Evolutionary conservation across 2,888 invertebrate genomes (phyloP).

Genomic region (Cerastoderma edule): DNA sequence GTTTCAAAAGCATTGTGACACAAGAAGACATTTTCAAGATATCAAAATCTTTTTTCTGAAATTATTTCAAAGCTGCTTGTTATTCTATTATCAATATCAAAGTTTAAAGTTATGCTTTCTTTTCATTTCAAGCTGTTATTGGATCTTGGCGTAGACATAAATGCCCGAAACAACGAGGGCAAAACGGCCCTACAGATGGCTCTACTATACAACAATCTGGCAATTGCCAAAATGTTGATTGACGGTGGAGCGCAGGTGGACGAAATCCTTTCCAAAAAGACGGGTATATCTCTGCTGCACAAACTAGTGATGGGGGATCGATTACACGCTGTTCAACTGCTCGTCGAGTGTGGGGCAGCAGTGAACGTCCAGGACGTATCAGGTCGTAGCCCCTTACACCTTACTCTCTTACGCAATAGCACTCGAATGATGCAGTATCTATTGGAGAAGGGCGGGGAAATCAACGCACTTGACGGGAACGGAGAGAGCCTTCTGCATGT

Average conservation of each 20-base stretch:
- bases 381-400: constrained; percentile 72
- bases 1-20: too few relatives aligned
- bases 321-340: constrained; percentile 63
- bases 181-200: constrained; percentile 68
- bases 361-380: constrained; percentile 66
- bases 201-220: constrained; percentile 68
- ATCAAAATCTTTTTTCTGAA: too few relatives aligned
- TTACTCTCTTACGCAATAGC: constrained; percentile 68
- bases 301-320: constrained; percentile 71
- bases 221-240: constrained; percentile 68
- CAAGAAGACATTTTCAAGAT: too few relatives aligned
- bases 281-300: constrained; percentile 72
- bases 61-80: too few relatives aligned
- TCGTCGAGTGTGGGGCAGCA: constrained; percentile 69
- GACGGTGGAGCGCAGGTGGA: constrained; percentile 75
- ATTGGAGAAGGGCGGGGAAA: constrained; percentile 66
- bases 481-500: constrained; percentile 67
- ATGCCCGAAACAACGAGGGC: constrained; percentile 73
- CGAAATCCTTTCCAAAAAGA: constrained; percentile 66
- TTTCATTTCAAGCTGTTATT: constrained; percentile 61
- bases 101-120: background rate
- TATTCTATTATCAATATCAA: too few relatives aligned
- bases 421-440: constrained; percentile 65
- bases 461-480: constrained; percentile 65
- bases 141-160: constrained; percentile 70